These are phyloP conservation scores for Actias luna DNA, from an alignment of 2,888 invertebrate species.

Conservation along the genomic window DNA sequence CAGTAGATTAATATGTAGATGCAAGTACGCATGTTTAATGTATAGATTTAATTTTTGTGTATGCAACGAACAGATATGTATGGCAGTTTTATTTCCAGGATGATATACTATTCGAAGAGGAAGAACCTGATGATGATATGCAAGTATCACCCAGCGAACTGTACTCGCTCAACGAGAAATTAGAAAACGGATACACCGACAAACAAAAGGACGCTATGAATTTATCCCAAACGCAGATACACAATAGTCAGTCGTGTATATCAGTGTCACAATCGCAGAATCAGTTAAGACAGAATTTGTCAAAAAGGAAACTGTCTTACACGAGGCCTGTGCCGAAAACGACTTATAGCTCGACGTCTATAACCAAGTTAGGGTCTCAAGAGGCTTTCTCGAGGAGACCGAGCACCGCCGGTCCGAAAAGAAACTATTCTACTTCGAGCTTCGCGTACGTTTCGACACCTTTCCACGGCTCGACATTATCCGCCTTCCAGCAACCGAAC, in stretches of 20 bases:
- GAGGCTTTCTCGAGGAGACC: conserved; percentile 60
- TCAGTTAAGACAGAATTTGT: conserved; percentile 54
- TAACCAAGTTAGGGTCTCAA: conserved; percentile 66
- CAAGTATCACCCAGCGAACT: conserved; percentile 35
- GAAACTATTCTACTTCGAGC: conserved; percentile 89
- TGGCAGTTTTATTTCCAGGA: conserved; percentile 51
- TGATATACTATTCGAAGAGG: conserved; percentile 70
- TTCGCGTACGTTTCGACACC: conserved; percentile 92
- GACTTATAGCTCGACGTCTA: conserved; percentile 82
- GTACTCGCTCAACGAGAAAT: conserved; percentile 27
- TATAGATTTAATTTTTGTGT: not conserved
- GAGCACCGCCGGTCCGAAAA: conserved; percentile 73
- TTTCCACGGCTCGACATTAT: conserved; percentile 91
- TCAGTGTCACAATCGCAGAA: conserved; percentile 45
- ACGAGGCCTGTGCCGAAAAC: conserved; percentile 58
- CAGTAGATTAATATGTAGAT: not conserved
- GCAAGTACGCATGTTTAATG: not conserved
- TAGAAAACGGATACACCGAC: conserved; percentile 37
- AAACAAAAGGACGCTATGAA: conserved; percentile 35
- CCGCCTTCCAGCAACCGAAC: conserved; percentile 87
- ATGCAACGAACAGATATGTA: not conserved
- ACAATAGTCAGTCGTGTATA: conserved; percentile 39
- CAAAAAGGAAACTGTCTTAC: conserved; percentile 65
- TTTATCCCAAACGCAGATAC: conserved; percentile 33
- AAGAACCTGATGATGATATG: conserved; percentile 56